Conservation (phyloP, 1,140 invertebrate genomes). For the Bombus superbus region DNA sequence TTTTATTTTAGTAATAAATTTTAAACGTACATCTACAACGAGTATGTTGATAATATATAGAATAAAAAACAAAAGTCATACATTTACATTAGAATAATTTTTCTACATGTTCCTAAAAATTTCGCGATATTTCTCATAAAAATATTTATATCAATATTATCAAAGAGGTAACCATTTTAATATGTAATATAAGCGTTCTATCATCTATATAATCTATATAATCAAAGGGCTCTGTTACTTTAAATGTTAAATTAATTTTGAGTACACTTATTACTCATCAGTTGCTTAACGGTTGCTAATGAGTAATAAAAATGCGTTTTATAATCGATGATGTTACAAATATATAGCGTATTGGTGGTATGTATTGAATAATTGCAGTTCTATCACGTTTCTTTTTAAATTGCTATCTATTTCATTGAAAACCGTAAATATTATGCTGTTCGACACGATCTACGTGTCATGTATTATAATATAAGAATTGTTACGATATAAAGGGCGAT, state of each 20-base stretch:
- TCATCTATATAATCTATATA: too few relatives aligned
- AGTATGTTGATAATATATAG: background rate
- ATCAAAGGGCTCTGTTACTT: conserved; percentile 51
- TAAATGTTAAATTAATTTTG: conserved; percentile 29
- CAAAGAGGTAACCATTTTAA: conserved; percentile 24
- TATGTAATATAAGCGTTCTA: conserved; percentile 16
- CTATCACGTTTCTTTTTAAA: background rate
- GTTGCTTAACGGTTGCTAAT: conserved; percentile 26
- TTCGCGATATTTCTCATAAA: conserved; percentile 48
- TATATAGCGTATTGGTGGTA: conserved; percentile 5
- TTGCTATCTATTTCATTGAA: background rate
- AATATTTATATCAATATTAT: conserved; percentile 36
- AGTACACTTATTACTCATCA: conserved; percentile 12
- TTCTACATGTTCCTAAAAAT: conserved; percentile 48
- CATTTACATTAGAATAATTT: conserved; percentile 51
- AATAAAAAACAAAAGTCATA: conserved; percentile 31
- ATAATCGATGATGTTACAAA: conserved; percentile 19
- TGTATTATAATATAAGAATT: background rate
- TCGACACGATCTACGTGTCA: conserved; percentile 12
- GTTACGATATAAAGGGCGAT: background rate
- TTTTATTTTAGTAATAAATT: conserved; percentile 9
- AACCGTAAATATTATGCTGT: conserved; percentile 14
- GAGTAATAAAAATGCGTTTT: conserved; percentile 32
- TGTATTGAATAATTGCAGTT: conserved; percentile 19
- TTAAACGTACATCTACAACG: conserved; percentile 1